Base-by-base conservation (phyloP, 2,797 vertebrate species). In the Gobio occitaniae region DNA sequence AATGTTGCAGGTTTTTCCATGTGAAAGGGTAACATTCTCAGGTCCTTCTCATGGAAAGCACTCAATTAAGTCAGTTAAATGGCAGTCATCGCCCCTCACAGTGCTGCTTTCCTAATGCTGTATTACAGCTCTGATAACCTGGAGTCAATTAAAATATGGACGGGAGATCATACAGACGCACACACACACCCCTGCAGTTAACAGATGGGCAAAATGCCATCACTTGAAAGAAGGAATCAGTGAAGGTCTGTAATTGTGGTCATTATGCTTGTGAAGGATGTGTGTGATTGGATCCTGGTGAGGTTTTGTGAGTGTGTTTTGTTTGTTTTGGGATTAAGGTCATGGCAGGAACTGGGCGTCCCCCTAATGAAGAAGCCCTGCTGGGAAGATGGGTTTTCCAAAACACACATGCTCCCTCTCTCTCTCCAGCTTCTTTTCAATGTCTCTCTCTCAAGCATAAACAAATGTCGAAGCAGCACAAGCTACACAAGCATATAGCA, bases 231-330 rank as follows among this genome's bases (percentile, higher is more conserved):
- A 54, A 84, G 88, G 92, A 89, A 56, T 92, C 88, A 89, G 93
- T 93, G 92, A 91, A 80, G 72, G 70, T 90, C 89, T 90, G 89
- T 94, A 94, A 94, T 92, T 90, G 88, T 87, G 83, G 89, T 88
- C 90, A 80, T 93, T 94, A 91, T 84, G 84, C 85, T 78, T 77
- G 80, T 87, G 85, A 84, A 88, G 84, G 92, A 91, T 68, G 90
- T 82, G 85, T 80, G 68, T 90, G 86, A 89, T 83, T 38, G 83
- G 83, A 90, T 85, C 87, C 63, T 80, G 77, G 83, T 85, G 54
- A 84, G 47, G 84, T 69, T 69, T 85, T 77, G 56, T 63, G 44
- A 59, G 74, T 56, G 71, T 86, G 82, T 87, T n/a, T 78, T 70
- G 77, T 63, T 81, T 83, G 84, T 81, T 61, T 77, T 78, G 77